phyloP scores from a whole-genome alignment of 64 coral and sea anemone species.

The Actinia tenebrosa region DNA sequence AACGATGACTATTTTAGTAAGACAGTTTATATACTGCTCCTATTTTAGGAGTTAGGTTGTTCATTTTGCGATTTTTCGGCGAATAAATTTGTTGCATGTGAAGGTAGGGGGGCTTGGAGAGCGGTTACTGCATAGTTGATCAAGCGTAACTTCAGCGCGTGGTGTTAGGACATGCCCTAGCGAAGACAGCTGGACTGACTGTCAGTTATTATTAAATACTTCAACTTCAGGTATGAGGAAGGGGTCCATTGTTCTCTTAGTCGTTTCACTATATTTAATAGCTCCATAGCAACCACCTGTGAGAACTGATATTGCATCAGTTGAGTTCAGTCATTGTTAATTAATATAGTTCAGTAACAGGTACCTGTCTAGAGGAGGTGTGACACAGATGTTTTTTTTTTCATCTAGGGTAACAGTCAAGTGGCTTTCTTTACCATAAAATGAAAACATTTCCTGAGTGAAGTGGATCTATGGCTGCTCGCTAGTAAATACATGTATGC shows the following conservation, averaged over 20 bases:
- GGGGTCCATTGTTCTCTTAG: background rate
- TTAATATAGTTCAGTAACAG: background rate
- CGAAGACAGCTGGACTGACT: background rate
- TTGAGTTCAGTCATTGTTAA: too few relatives aligned
- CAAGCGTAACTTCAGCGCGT: conserved; percentile 8
- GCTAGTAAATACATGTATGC: background rate
- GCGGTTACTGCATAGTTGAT: background rate
- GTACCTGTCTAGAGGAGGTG: background rate
- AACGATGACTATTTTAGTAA: background rate
- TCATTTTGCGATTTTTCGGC: background rate
- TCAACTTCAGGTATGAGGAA: background rate
- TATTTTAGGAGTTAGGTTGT: background rate
- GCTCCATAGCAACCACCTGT: conserved; percentile 19
- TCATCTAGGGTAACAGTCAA: background rate
- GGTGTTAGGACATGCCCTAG: background rate
- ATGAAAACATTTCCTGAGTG: background rate
- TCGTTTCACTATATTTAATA: background rate
- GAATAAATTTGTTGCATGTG: background rate
- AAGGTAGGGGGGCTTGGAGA: background rate
- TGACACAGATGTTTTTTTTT: background rate
- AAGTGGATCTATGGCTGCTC: background rate
- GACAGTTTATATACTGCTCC: background rate
- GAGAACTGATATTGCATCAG: background rate
- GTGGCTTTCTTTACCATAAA: background rate
- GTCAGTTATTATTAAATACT: background rate